Percentiles rank a stretch among this genome's conserved stretches.
These are phyloP conservation scores for Tupiocoris notatus DNA, from an alignment of 2,888 invertebrate species.

Conservation along the genomic window DNA sequence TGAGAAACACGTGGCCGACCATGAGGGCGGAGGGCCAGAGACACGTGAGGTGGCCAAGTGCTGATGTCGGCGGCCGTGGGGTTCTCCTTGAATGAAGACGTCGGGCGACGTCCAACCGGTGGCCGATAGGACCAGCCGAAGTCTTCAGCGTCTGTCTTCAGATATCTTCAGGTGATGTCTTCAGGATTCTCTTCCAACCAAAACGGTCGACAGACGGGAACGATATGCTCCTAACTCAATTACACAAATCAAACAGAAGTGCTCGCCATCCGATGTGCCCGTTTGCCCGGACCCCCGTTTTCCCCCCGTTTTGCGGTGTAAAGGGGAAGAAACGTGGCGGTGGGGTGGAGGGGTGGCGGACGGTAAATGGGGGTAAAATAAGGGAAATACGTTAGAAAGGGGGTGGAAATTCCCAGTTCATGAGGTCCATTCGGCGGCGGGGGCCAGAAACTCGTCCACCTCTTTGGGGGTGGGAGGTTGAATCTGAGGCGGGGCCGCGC, in stretches of 20 bases:
- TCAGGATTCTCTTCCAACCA: background rate
- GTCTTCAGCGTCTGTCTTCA: background rate
- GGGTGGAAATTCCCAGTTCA: no score
- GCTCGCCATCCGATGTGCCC: no score
- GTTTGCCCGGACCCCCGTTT: no score
- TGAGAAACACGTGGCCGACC: background rate
- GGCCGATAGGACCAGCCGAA: background rate
- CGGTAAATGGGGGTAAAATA: no score
- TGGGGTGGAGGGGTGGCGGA: slow-evolving; percentile 41
- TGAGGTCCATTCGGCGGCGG: background rate
- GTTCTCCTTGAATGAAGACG: no score
- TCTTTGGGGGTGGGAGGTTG: slow-evolving; percentile 23
- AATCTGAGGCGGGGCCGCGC: slow-evolving; percentile 53
- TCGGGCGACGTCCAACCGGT: background rate
- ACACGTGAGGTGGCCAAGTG: background rate
- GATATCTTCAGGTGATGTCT: background rate
- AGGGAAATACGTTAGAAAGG: no score
- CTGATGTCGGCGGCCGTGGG: background rate
- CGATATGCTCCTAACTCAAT: slow-evolving; percentile 46
- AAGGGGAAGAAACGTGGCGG: background rate
- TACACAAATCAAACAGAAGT: slow-evolving; percentile 47
- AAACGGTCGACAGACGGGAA: background rate
- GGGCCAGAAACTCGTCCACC: background rate
- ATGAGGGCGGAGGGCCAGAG: background rate
- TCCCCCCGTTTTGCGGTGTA: background rate